phyloP scores from a whole-genome alignment of 1,140 invertebrate genomes.

The Drosophila ercepeae region DNA sequence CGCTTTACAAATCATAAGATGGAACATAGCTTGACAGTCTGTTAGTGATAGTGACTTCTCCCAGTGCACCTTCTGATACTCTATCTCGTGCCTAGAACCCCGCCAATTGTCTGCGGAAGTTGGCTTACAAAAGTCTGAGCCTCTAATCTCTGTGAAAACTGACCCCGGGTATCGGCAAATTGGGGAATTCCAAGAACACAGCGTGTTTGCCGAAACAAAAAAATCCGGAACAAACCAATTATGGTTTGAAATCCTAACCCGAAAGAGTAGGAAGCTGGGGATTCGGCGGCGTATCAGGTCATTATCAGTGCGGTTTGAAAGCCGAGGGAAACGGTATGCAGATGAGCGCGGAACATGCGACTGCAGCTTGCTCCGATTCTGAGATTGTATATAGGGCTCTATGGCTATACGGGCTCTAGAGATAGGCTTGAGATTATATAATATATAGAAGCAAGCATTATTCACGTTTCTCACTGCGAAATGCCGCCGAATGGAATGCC shows the following conservation, averaged over 20 bases:
- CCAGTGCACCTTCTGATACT: constrained; percentile 12
- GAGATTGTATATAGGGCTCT: background rate
- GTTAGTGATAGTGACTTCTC: background rate
- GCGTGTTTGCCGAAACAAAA: background rate
- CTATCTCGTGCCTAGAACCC: background rate
- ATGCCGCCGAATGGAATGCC: background rate
- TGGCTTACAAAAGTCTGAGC: background rate
- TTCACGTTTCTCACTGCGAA: background rate
- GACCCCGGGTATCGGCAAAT: background rate
- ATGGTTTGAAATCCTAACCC: background rate
- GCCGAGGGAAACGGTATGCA: constrained; percentile 23
- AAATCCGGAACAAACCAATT: no score
- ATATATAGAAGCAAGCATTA: background rate
- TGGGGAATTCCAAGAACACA: background rate
- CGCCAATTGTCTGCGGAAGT: background rate
- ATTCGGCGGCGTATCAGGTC: no score
- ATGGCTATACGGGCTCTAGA: no score
- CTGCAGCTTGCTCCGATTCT: constrained; percentile 9
- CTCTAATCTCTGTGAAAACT: background rate
- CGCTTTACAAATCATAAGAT: no score
- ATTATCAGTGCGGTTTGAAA: background rate
- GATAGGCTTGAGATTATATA: no score
- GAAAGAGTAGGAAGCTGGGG: constrained; percentile 10
- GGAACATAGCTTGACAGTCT: no score
- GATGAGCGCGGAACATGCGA: constrained; percentile 31